Base-by-base conservation (phyloP, 2,797 vertebrate species). In the Hyperoplus immaculatus region DNA sequence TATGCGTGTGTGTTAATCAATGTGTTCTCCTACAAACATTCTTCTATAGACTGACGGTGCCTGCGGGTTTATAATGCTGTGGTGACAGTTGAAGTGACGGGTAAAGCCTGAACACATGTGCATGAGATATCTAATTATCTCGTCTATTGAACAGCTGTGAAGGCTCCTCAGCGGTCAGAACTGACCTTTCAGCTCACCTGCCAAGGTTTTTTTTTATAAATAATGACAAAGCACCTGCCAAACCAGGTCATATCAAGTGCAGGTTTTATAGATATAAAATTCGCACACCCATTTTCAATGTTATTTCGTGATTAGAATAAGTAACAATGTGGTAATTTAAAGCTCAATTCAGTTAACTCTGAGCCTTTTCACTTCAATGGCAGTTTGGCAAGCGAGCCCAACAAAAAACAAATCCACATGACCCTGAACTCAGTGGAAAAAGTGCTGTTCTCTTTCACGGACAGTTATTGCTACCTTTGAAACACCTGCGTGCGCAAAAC, bases 1-100 rank as follows among this genome's bases (percentile, higher is more conserved):
- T 59, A 46, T 38, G 50, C 47, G 55, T 55, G 42, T 45, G 50
- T 72, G 43, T 41, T 18, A 69, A 18, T 61, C 68, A 36, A 13
- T 6, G 36, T 56, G 41, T 6, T 70, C 51, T 29, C 36, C 67
- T 9, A 13, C 38, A 39, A 18, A 41, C 14, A 58, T 10, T 53
- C 53, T 29, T 29, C 16, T 54, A 29, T 3, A 43, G 12, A 11
- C 15, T 16, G 12, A 11, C 15, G 14, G 13, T 14, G n/a, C 42
- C 61, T 54, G 47, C 49, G 56, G 64, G 11, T 59, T 84, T 46
- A 82, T 87, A 82, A 83, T 67, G 50, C 66, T 66, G 59, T 41
- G 74, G 64, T 70, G 84, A 86, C 77, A 80, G 77, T 8, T 56
- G 3, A 69, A 21, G 29, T 29, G 8, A 62, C 12, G 11, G 45